Conservation (phyloP, 2,797 vertebrate genomes). For the Adelosebastes latens region DNA sequence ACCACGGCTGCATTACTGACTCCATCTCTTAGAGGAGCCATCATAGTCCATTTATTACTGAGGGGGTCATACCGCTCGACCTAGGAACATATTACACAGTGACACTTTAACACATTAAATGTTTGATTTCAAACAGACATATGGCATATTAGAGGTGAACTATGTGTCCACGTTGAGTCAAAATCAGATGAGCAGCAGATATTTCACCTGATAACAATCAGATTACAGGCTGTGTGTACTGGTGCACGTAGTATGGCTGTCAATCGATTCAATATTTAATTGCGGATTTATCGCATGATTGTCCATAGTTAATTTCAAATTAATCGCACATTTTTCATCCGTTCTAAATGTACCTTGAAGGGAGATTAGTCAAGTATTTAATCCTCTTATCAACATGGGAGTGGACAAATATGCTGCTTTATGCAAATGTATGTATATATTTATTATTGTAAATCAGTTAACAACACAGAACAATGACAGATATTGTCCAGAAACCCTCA, state of each 20-base stretch:
- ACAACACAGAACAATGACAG: too few relatives aligned
- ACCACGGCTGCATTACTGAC: slow-evolving; percentile 96
- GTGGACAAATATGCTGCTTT: too few relatives aligned
- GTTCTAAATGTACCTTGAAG: too few relatives aligned
- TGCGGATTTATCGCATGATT: too few relatives aligned
- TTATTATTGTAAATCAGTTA: too few relatives aligned
- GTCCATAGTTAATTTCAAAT: too few relatives aligned
- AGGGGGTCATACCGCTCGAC: slow-evolving; percentile 90
- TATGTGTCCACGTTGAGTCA: neutral
- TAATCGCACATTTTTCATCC: too few relatives aligned
- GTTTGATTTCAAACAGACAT: neutral
- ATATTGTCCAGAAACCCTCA: too few relatives aligned
- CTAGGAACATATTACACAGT: slow-evolving; percentile 16
- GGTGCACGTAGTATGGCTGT: neutral
- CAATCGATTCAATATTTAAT: too few relatives aligned
- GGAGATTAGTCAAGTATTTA: too few relatives aligned
- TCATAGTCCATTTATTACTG: slow-evolving; percentile 94
- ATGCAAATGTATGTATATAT: too few relatives aligned
- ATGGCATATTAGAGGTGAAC: neutral
- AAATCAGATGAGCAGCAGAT: neutral
- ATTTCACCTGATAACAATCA: neutral
- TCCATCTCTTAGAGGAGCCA: slow-evolving; percentile 91
- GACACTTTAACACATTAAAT: neutral
- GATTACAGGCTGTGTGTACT: neutral
- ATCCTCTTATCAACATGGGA: too few relatives aligned